A percentile compares a stretch with the other conserved stretches of the same genome.
These are phyloP conservation scores for Drosophila quadrilineata DNA, from an alignment of 1,140 invertebrate species.

Conservation along the genomic window DNA sequence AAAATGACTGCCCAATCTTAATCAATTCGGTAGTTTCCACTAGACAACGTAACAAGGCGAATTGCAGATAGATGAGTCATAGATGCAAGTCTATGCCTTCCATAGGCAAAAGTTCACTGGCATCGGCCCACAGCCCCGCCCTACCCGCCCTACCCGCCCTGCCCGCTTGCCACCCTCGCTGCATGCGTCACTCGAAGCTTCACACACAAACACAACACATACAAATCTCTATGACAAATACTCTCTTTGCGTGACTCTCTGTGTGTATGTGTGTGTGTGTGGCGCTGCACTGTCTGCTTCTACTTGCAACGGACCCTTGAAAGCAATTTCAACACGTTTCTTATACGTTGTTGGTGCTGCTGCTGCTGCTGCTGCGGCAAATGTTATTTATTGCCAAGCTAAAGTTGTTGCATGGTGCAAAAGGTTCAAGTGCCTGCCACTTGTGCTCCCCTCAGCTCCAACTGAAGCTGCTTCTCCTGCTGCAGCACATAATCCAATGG, in stretches of 20 bases:
- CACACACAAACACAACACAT: conserved; percentile 7
- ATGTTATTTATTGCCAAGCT: conserved; percentile 51
- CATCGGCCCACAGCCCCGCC: no score
- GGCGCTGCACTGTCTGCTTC: conserved; percentile 30
- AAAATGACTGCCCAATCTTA: not conserved
- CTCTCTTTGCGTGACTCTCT: no score
- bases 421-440: conserved; percentile 51
- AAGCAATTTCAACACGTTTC: conserved; percentile 35
- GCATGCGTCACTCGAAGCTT: conserved; percentile 49
- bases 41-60: not conserved
- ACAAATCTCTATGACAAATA: conserved; percentile 38
- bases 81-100: conserved; percentile 10
- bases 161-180: no score
- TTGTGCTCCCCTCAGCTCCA: no score
- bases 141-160: no score
- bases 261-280: no score
- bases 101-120: conserved; percentile 57
- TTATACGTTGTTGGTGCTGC: not conserved
- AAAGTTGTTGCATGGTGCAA: conserved; percentile 31
- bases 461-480: no score
- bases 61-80: conserved; percentile 45
- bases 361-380: conserved; percentile 16
- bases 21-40: no score
- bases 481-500: conserved; percentile 70
- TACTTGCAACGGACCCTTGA: not conserved